Evolutionary conservation across 2,797 vertebrate species (phyloP).

Genomic region (Pangasius sanitwongsei): DNA sequence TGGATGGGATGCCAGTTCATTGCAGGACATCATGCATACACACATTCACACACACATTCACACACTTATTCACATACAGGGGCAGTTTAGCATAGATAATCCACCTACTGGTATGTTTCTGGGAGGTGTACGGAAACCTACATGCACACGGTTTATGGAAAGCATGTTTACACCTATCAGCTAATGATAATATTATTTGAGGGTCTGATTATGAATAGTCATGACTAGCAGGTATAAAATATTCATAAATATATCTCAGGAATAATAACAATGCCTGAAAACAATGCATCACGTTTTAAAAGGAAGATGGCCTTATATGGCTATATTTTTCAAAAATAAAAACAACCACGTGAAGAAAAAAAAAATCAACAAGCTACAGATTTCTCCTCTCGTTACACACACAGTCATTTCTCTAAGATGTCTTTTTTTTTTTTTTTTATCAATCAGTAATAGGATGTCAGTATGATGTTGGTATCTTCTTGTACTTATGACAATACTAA

Average conservation of each 20-base stretch:
- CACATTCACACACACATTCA: background rate
- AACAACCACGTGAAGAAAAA: background rate
- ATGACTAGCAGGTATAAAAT: constrained; percentile 11
- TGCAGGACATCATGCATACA: background rate
- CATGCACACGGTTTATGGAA: no score
- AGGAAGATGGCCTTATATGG: background rate
- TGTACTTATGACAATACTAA: background rate
- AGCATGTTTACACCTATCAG: background rate
- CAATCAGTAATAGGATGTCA: no score
- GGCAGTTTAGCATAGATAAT: background rate
- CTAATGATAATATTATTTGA: constrained; percentile 1
- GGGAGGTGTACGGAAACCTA: background rate
- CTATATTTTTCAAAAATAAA: background rate
- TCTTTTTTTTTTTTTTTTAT: background rate
- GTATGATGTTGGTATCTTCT: background rate
- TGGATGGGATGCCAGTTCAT: background rate
- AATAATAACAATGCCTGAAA: background rate
- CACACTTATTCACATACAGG: background rate
- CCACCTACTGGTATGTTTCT: background rate
- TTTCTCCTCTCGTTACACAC: background rate
- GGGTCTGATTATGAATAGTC: constrained; percentile 5
- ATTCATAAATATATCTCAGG: constrained; percentile 16
- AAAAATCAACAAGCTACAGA: background rate
- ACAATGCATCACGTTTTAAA: background rate
- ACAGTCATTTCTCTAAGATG: background rate